Evolutionary conservation across 37 sponge, comb jelly and placozoan genomes (phyloP), one percentile per base, ranked within the genome.

Genomic region (Corticium candelabrum): DNA sequence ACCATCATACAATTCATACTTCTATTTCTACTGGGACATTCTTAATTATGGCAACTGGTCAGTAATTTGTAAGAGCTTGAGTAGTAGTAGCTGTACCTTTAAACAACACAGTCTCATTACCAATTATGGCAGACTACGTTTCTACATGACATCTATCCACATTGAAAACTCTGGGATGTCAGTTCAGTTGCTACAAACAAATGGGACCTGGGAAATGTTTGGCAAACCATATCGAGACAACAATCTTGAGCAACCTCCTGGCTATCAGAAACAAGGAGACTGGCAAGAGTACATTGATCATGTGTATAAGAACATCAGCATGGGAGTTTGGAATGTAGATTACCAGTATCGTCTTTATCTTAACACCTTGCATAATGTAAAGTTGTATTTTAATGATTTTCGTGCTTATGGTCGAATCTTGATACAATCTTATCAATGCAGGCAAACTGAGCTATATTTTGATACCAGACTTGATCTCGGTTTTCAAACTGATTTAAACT

Each of bases 1-100:
- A 7, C n/a, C 56, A 43, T 43, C 56, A 21, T 21, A 5, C 5
- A 21, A 5, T n/a, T n/a, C n/a, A n/a, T n/a, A n/a, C n/a, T n/a
- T n/a, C n/a, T 43, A 43, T 43, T 43, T 5, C 56, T 43, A 43
- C 56, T 43, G 56, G 56, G 56, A 43, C 56, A 43, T 43, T 43
- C 56, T 43, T 11, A 43, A 43, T 11, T 11, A 11, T 11, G 56
- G 56, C 56, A n/a, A n/a, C n/a, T n/a, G n/a, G n/a, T n/a, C n/a
- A n/a, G n/a, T n/a, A n/a, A n/a, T n/a, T n/a, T n/a, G n/a, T n/a
- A n/a, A n/a, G n/a, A n/a, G n/a, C n/a, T n/a, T n/a, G n/a, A n/a
- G n/a, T n/a, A 11, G 62, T 27, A 50, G 21, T 50, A 50, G 15
- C 15, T 11, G 62, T 21, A 50, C 15, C 11, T 50, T 50, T 50